Evolutionary conservation across 2,888 invertebrate species (phyloP).

Genomic region (Latrodectus hesperus): DNA sequence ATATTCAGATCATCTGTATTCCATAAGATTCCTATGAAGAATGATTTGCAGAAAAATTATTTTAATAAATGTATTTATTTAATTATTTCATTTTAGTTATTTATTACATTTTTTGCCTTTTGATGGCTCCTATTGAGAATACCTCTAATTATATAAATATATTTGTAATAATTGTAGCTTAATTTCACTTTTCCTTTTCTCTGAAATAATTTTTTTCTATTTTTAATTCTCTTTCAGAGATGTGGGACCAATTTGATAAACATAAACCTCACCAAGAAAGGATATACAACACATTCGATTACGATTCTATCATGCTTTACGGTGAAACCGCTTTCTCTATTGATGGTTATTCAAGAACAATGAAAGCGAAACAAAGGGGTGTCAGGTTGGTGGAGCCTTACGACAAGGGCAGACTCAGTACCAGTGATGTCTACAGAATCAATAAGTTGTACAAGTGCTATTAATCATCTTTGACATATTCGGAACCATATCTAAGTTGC

Average conservation of each 20-base stretch:
- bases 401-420: constrained; percentile 19
- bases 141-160: too few species aligned
- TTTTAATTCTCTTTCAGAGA: constrained; percentile 12
- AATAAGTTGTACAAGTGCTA: constrained; percentile 66
- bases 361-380: constrained; percentile 42
- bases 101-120: too few species aligned
- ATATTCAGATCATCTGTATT: too few species aligned
- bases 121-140: too few species aligned
- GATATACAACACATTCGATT: constrained; percentile 64
- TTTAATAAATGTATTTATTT: too few species aligned
- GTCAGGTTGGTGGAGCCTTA: constrained; percentile 8
- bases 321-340: constrained; percentile 67
- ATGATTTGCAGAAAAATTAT: too few species aligned
- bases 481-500: background rate
- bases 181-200: too few species aligned
- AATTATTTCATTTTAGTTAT: too few species aligned
- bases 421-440: constrained; percentile 56
- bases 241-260: constrained; percentile 56
- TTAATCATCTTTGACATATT: background rate
- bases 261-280: constrained; percentile 30
- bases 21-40: too few species aligned
- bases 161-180: too few species aligned
- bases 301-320: constrained; percentile 70
- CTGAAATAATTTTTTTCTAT: too few species aligned
- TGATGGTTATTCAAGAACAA: constrained; percentile 40